Conservation (phyloP, 2,797 vertebrate species). For the Brachyrhaphis roseni region DNA sequence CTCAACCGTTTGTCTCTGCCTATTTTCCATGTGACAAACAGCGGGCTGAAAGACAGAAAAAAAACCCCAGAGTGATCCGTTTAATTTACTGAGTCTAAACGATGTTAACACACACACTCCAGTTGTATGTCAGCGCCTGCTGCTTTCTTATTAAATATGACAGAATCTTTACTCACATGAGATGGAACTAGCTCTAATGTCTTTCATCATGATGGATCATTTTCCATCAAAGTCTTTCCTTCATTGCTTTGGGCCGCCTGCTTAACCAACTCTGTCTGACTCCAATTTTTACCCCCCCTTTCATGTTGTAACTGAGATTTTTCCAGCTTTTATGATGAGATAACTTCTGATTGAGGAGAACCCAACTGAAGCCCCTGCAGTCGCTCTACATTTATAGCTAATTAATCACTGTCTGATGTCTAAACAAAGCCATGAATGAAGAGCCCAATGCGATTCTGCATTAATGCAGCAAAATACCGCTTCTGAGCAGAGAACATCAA, state of each 20-base stretch:
- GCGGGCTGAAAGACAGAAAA: conserved; percentile 86
- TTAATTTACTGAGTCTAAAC: conserved; percentile 4
- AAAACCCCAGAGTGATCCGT: conserved; percentile 13
- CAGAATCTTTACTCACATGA: conserved; percentile 20
- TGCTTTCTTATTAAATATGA: background rate
- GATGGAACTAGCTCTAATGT: background rate
- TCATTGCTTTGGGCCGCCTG: conserved; percentile 18
- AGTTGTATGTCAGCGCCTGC: background rate
- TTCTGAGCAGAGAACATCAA: background rate
- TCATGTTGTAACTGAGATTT: background rate
- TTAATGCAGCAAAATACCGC: background rate
- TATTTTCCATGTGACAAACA: conserved; percentile 99
- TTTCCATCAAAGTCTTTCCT: conserved; percentile 25
- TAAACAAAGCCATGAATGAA: conserved; percentile 7
- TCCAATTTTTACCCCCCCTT: conserved; percentile 6
- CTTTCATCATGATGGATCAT: conserved; percentile 18
- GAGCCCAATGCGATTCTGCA: background rate
- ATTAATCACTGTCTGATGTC: conserved; percentile 5
- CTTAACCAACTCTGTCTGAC: conserved; percentile 1
- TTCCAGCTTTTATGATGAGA: conserved; percentile 9
- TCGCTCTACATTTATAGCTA: background rate
- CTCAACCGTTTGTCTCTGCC: conserved; percentile 99
- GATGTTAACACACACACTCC: conserved; percentile 10
- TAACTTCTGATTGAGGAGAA: background rate
- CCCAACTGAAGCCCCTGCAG: background rate